Base-by-base conservation (phyloP, 2,888 invertebrate species). In the Sialis lutaria region DNA sequence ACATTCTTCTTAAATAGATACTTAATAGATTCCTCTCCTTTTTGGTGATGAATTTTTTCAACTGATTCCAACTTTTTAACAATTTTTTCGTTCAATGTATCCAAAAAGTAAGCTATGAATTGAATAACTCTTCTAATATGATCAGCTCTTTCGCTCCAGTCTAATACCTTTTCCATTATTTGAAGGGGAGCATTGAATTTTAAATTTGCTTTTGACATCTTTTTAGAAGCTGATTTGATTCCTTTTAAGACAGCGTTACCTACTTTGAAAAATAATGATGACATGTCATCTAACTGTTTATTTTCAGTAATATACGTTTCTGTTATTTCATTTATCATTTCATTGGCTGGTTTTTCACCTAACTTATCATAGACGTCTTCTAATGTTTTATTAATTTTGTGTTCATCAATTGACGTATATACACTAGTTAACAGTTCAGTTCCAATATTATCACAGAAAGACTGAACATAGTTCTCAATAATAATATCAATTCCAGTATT, bases 401-500 rank as follows among this genome's bases (percentile, higher is more conserved):
- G 45, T 1, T 30, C 31, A 9, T 45, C 46, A 40, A 50, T 37
- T 30, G 30, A n/a, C 3, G 32, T 10, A 32, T 43, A 42, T 10
- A 49, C 45, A 44, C 44, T 33, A 10, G 44, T 40, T 10, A 50
- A 34, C 35, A 52, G 34, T 4, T 10, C 42, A 42, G 41, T 41
- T 9, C 44, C 13, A 30, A 53, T 41, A 10, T 33, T 42, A n/a
- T 52, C 48, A 31, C 50, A 49, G 33, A 52, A 45, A 33, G 32
- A 35, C 42, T 49, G 42, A 32, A 53, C 42, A 33, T 50, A 33
- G 5, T 50, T 48, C 32, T 52, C 45, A 39, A 52, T 33, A 8
- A 50, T 9, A 8, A 9, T 6, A 47, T 49, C 48, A 44, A 50
- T 30, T 30, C 44, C 43, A 40, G 40, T 48, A 34, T 49, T 49